Conservation (phyloP, 1,140 invertebrate genomes). For the Pseudomyrmex sp. region DNA sequence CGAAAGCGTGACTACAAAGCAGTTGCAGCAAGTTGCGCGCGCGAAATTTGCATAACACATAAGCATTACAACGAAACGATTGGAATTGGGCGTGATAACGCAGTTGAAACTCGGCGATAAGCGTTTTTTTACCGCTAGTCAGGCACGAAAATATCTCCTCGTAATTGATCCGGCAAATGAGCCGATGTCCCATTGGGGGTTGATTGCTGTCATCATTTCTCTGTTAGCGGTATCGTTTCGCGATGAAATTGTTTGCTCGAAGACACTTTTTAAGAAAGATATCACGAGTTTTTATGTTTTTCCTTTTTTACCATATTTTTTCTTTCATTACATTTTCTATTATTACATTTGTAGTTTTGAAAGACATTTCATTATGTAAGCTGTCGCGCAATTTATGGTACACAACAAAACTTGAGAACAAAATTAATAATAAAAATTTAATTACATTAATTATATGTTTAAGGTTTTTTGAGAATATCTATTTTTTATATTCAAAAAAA, state of each 20-base stretch:
- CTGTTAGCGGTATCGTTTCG: constrained; percentile 26
- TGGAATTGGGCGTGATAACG: constrained; percentile 48
- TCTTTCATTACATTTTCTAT: neutral
- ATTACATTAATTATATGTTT: too few relatives aligned
- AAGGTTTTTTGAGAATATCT: too few relatives aligned
- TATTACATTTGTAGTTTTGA: neutral
- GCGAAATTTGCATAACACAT: constrained; percentile 54
- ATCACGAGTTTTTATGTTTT: neutral
- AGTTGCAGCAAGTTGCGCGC: neutral
- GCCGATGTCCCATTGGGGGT: constrained; percentile 32
- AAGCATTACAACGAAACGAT: constrained; percentile 35
- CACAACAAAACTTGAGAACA: too few relatives aligned
- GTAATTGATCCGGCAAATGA: constrained; percentile 23
- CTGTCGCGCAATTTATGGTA: too few relatives aligned
- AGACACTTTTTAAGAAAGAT: neutral
- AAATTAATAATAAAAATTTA: too few relatives aligned
- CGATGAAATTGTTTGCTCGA: constrained; percentile 32
- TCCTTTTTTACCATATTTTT: neutral
- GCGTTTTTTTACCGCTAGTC: constrained; percentile 34
- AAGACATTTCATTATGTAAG: too few relatives aligned
- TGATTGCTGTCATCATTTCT: constrained; percentile 30
- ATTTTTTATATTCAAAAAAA: neutral
- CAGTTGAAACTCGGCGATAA: constrained; percentile 17
- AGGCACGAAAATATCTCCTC: constrained; percentile 10
- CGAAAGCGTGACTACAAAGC: constrained; percentile 36